Evolutionary conservation across 1,140 invertebrate genomes (phyloP), one percentile per base, ranked within the genome.

Genomic region (Caenorhabditis brenneri): DNA sequence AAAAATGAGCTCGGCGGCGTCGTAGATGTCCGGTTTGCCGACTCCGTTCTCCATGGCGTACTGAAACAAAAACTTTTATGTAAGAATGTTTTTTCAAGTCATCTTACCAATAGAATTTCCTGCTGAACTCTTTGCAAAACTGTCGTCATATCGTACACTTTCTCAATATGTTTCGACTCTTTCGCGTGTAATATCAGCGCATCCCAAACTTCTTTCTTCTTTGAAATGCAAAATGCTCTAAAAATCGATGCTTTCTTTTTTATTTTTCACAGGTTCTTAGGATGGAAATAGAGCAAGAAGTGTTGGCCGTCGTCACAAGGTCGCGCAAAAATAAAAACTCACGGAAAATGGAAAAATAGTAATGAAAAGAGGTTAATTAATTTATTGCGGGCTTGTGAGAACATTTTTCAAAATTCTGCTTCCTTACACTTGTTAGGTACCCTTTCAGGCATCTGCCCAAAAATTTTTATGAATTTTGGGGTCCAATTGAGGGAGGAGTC

Each of bases 71-170:
- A 27, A 27, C 10, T 27, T 55, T 9, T 10, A 27, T 16, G 27
- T 12, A 9, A 16, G 31, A 31, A 9, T 29, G 31, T 4, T 36
- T 36, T 74, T 74, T 46, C 7, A 33, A 39, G 31, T n/a, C n/a
- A 74, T 42, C 65, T 31, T 22, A 74, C 65, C 65, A 74, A 10
- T n/a, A 74, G 36, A 19, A 29, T 36, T 3, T 74, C 65, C 12
- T 74, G 65, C 6, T 74, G 65, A 22, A 74, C 65, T 74, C 36
- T 1, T 31, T 74, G 65, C 65, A 74, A 19, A 22, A 39, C 33
- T 46, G 65, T 74, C n/a, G 65, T 74, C 65, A 74, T 74, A 74
- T 74, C 65, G 4, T 74, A 74, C 9, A 74, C 65, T 42, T 42
- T 74, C n/a, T 74, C 65, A 42, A 74, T 42, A 31, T 74, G 12